These are phyloP conservation scores for Sisyra terminalis DNA, from an alignment of 2,888 invertebrate genomes.

Conservation along the genomic window DNA sequence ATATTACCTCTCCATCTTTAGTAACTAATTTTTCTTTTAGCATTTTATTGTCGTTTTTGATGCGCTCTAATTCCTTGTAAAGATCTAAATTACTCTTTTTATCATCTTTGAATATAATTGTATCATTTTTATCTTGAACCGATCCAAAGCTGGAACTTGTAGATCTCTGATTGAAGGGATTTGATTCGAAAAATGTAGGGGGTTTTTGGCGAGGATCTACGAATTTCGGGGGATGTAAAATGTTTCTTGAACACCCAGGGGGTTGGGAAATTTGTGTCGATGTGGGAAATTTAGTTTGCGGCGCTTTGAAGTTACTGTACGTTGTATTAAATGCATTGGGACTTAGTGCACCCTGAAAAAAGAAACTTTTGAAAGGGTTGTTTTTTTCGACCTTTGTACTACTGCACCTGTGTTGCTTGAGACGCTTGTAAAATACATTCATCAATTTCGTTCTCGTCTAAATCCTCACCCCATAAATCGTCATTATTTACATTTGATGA, in stretches of 20 bases:
- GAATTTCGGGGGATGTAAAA: too few relatives aligned
- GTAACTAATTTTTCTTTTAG: slow-evolving; percentile 3
- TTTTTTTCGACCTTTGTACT: too few relatives aligned
- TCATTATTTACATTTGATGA: neutral
- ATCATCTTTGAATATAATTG: too few relatives aligned
- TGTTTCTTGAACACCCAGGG: too few relatives aligned
- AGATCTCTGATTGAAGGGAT: too few relatives aligned
- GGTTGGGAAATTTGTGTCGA: neutral
- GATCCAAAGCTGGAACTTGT: too few relatives aligned
- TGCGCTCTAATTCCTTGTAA: neutral
- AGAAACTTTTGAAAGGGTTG: too few relatives aligned
- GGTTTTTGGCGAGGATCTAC: too few relatives aligned
- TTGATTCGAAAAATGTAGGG: too few relatives aligned
- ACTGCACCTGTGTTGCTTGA: neutral
- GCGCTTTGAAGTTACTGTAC: neutral
- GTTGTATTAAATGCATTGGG: neutral
- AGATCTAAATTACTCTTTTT: neutral
- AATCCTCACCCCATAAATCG: slow-evolving; percentile 9
- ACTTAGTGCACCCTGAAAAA: too few relatives aligned
- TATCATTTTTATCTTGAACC: too few relatives aligned
- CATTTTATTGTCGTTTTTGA: slow-evolving; percentile 7
- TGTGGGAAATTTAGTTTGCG: neutral
- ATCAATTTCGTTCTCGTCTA: slow-evolving; percentile 5
- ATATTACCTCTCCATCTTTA: slow-evolving; percentile 7
- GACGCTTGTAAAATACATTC: slow-evolving; percentile 6